Percentiles rank a stretch among this genome's conserved stretches.
These are phyloP conservation scores for Globodera ellingtonae DNA, from an alignment of 1,140 invertebrate genomes.

Conservation along the genomic window DNA sequence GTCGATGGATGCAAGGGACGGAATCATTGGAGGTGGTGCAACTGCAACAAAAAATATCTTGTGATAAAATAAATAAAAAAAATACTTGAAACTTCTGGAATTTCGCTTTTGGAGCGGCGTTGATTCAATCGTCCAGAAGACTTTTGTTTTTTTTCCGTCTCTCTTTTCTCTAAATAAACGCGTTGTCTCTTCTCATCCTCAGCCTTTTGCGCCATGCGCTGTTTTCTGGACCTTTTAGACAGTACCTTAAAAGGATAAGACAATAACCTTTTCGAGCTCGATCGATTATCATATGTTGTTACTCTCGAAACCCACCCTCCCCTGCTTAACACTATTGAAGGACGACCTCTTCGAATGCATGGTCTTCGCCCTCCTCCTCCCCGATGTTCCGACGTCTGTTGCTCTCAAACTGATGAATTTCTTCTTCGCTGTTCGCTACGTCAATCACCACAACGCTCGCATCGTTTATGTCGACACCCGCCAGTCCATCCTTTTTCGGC, in stretches of 20 bases:
- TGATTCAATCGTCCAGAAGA: not conserved
- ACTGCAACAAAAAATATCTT: not conserved
- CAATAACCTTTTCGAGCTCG: slow-evolving; percentile 12
- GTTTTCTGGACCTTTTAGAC: slow-evolving; percentile 31
- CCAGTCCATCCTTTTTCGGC: slow-evolving; percentile 55
- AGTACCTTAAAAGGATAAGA: slow-evolving; percentile 21
- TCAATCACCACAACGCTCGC: slow-evolving; percentile 71
- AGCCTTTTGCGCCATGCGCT: slow-evolving; percentile 35
- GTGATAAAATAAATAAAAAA: not conserved
- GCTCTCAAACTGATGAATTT: slow-evolving; percentile 66
- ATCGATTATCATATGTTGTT: not conserved
- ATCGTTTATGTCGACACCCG: slow-evolving; percentile 58
- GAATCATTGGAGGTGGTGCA: not conserved
- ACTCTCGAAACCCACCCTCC: not conserved
- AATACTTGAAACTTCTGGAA: not conserved
- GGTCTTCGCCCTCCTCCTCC: slow-evolving; percentile 68
- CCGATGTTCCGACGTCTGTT: slow-evolving; percentile 47
- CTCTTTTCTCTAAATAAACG: slow-evolving; percentile 23
- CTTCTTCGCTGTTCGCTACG: slow-evolving; percentile 67
- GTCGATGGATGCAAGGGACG: not conserved
- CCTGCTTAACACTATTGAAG: slow-evolving; percentile 3
- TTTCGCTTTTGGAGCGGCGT: not conserved
- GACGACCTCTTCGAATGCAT: slow-evolving; percentile 81
- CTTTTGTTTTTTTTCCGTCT: slow-evolving; percentile 11
- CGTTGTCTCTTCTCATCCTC: slow-evolving; percentile 38